Percentiles rank a stretch among this genome's conserved stretches.
Conservation (phyloP, 92 coral and sea anemone genomes). For the Chrysogorgia sp. region DNA sequence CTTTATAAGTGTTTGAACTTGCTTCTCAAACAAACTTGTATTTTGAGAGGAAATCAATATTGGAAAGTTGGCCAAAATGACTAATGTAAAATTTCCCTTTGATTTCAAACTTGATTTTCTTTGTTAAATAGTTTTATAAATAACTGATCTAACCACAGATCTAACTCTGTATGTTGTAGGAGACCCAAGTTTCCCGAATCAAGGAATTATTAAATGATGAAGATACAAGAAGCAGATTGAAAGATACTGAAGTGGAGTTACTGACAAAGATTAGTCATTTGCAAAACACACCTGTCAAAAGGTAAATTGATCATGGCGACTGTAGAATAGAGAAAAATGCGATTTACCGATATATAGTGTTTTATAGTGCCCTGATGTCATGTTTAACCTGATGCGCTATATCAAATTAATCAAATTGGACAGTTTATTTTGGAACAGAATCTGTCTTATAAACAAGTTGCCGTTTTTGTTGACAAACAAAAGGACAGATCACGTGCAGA, state of each 20-base stretch:
- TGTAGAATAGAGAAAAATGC: too few species aligned
- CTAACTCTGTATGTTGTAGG: conserved; percentile 55
- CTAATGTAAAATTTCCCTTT: too few species aligned
- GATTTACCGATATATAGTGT: background rate
- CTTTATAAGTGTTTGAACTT: too few species aligned
- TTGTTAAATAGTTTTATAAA: background rate
- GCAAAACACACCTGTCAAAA: conserved; percentile 87
- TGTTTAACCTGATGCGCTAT: background rate
- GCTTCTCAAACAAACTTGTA: too few species aligned
- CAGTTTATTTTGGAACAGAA: too few species aligned
- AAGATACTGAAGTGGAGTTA: conserved; percentile 89
- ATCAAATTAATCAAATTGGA: background rate
- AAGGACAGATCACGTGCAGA: too few species aligned
- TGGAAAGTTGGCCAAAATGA: too few species aligned
- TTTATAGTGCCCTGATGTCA: background rate
- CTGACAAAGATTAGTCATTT: conserved; percentile 89
- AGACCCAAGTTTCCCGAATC: conserved; percentile 92
- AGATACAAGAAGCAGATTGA: conserved; percentile 84
- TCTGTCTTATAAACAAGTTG: background rate
- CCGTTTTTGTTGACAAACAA: background rate
- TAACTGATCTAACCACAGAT: background rate
- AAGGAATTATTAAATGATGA: conserved; percentile 90
- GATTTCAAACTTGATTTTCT: too few species aligned
- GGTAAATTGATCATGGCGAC: too few species aligned
- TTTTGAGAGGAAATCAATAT: too few species aligned